Base-by-base conservation (phyloP, 2,888 invertebrate species). In the Aphidius colemani region DNA sequence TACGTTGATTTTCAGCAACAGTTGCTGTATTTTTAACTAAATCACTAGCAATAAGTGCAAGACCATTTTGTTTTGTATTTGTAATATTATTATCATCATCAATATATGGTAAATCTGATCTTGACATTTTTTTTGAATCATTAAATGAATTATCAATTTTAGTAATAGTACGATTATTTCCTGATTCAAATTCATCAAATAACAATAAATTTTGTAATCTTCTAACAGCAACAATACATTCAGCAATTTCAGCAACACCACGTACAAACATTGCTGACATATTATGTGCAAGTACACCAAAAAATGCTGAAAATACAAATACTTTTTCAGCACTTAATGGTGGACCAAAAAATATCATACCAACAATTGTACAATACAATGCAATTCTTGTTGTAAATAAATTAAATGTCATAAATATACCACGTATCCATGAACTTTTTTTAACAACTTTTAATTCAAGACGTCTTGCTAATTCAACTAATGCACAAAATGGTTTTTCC, bases 321-420 rank as follows among this genome's bases (percentile, higher is more conserved):
- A 86, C 84, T 75, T 88, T 88, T 70, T 90, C 90, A 0, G 94
- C 90, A 0, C 90, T 88, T 68, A 95, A 84, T 5, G 83, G 77
- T 70, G 90, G 86, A 5, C 89, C 90, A 0, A 87, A 81, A 10
- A 93, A 76, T 1, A 90, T 84, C 81, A 89, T 91, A 0, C 90
- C 86, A 1, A 93, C 76, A 45, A 95, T 86, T 0, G 93, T 90
- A 56, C 90, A 84, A 75, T 92, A 93, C 0, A 94, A 84, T 0
- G 95, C 90, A 39, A 92, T 84, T 75, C 95, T 88, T 18, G 93
- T 91, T 0, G 94, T 91, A 73, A 93, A 94, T 30, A 95, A 82
- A 79, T 92, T 90, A 77, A 91, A 91, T 0, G 91, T 90, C 83
- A 91, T 86, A 74, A 89, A 89, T 10, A 90, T 77, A 0, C 88